A percentile compares a stretch with the other conserved stretches of the same genome.
Evolutionary conservation across 1,140 invertebrate genomes (phyloP).

Genomic region (Aphelenchoides fujianensis): DNA sequence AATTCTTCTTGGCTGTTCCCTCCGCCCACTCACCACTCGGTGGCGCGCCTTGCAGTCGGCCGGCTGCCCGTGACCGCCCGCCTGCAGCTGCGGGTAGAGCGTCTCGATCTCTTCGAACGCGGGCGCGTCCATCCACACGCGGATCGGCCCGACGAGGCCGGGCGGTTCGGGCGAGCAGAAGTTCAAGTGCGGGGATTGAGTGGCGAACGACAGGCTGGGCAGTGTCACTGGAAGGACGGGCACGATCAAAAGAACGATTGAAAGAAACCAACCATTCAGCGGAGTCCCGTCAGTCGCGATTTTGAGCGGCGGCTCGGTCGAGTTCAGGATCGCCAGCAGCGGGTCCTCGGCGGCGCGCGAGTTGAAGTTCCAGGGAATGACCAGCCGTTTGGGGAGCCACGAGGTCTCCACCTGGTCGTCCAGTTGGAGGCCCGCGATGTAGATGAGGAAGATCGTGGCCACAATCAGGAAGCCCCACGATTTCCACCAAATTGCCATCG

Average conservation of each 20-base stretch:
- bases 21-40: conserved; percentile 40
- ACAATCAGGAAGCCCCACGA: background rate
- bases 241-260: too few relatives aligned
- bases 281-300: background rate
- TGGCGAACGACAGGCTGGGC: background rate
- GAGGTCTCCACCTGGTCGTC: conserved; percentile 5
- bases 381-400: conserved; percentile 1
- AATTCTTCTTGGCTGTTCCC: background rate
- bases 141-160: conserved; percentile 48
- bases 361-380: background rate
- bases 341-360: background rate
- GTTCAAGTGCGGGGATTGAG: background rate
- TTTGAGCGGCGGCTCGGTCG: background rate
- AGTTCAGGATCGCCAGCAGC: background rate
- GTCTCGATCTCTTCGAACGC: conserved; percentile 37
- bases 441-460: background rate
- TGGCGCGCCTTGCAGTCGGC: conserved; percentile 47
- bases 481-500: background rate
- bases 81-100: conserved; percentile 51
- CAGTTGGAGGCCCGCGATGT: background rate
- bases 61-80: conserved; percentile 56
- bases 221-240: conserved; percentile 6
- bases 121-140: conserved; percentile 57
- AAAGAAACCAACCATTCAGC: background rate
- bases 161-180: conserved; percentile 34